Base-by-base conservation (phyloP, 1,140 invertebrate species). In the Drosophila trapezifrons region DNA sequence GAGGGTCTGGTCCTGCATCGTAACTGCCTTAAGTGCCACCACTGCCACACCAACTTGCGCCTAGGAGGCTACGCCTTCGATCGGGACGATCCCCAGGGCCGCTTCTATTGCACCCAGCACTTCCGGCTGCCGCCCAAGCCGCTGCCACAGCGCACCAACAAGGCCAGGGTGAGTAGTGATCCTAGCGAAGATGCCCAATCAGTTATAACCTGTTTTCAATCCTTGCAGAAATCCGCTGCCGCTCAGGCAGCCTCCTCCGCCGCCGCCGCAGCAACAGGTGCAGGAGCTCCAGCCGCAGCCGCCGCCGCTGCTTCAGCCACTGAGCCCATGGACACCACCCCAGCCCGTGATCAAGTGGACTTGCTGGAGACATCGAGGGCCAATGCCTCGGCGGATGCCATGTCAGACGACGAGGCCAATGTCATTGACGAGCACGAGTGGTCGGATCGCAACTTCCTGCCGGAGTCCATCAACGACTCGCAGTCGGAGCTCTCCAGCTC, bases 361-460 rank as follows among this genome's bases (percentile, higher is more conserved):
- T 90, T 95, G 25, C 85, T 95, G 32, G 94, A 95, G 91, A 93
- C 94, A 67, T 94, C 83, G 18, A 70, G 78, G 25, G 80, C 80
- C 15, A 62, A 70, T 42, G 77, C 80, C 15, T 87, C 83, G 3
- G 73, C 93, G 25, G 95, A 91, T 80, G 94, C 91, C 80, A 94
- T 92, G 93, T 95, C n/a, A 93, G 93, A 95, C 49, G 96, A 96
- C 63, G 96, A 96, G 79, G 93, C 95, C 2, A 94, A 96, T 13
- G 90, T 92, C 27, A 97, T 97, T 91, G 97, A 98, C 87, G 97
- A 98, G 91, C 97, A 98, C 84, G 97, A 98, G 92, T 98, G 96
- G 97, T 98, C 97, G 1, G 97, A 98, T 78, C 94, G 96, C 58
- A 98, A 98, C 93, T 97, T 97, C 92, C 95, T 97, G 73, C 95